Base-by-base conservation (phyloP, 2,797 vertebrate genomes). In the Anniella stebbinsi region DNA sequence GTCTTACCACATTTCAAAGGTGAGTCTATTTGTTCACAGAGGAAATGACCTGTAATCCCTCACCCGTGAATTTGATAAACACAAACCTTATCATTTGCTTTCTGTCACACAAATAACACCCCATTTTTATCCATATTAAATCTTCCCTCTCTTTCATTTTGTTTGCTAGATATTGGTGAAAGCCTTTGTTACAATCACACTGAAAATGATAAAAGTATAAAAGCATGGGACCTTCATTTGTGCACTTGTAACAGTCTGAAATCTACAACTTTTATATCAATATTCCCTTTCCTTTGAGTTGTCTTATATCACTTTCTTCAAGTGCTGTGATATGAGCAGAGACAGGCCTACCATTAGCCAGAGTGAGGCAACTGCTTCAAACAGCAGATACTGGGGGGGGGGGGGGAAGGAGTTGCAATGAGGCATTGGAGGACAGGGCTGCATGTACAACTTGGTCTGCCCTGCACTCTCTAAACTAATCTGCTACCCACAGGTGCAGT, bases 151-250 rank as follows among this genome's bases (percentile, higher is more conserved):
- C 77, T 81, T 90, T 86, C 25, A 84, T 77, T 89, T 78, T 89
- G 69, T 86, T 87, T 90, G 73, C 69, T 81, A 86, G 54, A 86
- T 81, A 75, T 18, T 86, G 77, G 25, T 63, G 21, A 28, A 51
- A 82, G 57, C 18, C 6, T 66, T 81, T 87, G 70, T 45, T 89
- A 86, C n/a, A 80, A 81, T 93, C 91, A 89, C 8, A 18, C 85
- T 76, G 77, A 88, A 87, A 93, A 93, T 91, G 86, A 90, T 60
- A 94, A 81, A 87, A 91, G 87, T 93, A 94, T 89, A 92, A 95
- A 92, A 63, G 30, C 63, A 80, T 85, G 0, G 8, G 25, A 88
- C 91, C 75, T 87, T 75, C 90, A 92, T 91, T 87, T 88, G 15
- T 30, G 0, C 51, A 41, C 7, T 57, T 76, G 81, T 92, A 91